phyloP scores from a whole-genome alignment of 2,888 invertebrate species.

The Drosophila histrio region DNA sequence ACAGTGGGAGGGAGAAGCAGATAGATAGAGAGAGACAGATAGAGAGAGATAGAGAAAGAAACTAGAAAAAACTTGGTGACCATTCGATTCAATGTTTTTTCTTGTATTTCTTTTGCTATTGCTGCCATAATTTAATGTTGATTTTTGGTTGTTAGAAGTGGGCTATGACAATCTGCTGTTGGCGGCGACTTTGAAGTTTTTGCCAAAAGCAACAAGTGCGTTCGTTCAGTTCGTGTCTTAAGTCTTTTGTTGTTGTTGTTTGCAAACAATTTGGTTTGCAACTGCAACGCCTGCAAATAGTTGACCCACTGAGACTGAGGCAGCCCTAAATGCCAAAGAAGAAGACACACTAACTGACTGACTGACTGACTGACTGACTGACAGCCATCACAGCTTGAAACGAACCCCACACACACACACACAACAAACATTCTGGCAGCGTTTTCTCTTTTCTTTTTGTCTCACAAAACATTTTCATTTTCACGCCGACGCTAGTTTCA shows the following conservation, averaged over 20 bases:
- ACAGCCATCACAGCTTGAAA: slow-evolving; percentile 54
- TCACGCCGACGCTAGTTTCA: slow-evolving; percentile 62
- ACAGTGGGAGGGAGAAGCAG: neutral
- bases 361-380: slow-evolving; percentile 60
- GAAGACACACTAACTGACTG: too few species aligned
- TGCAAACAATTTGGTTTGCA: slow-evolving; percentile 25
- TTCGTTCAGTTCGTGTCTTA: slow-evolving; percentile 62
- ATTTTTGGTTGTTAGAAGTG: slow-evolving; percentile 72
- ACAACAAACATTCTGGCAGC: slow-evolving; percentile 22
- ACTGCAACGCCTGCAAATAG: slow-evolving; percentile 31
- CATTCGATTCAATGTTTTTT: slow-evolving; percentile 53
- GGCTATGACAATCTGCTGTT: slow-evolving; percentile 55
- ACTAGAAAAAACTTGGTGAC: slow-evolving; percentile 33
- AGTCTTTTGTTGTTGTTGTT: slow-evolving; percentile 61
- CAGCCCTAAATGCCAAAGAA: slow-evolving; percentile 44
- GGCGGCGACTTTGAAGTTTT: slow-evolving; percentile 58
- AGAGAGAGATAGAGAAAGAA: slow-evolving; percentile 11
- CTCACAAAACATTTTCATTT: slow-evolving; percentile 61
- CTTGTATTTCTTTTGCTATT: slow-evolving; percentile 37
- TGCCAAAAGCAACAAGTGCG: slow-evolving; percentile 60
- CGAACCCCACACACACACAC: slow-evolving; percentile 23
- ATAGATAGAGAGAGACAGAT: neutral
- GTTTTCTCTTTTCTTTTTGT: slow-evolving; percentile 72
- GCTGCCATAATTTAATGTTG: slow-evolving; percentile 74
- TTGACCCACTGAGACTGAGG: slow-evolving; percentile 60